Evolutionary conservation across 2,113 vertebrate species (phyloP).

Genomic region (Stomatorhinus ivindoensis): DNA sequence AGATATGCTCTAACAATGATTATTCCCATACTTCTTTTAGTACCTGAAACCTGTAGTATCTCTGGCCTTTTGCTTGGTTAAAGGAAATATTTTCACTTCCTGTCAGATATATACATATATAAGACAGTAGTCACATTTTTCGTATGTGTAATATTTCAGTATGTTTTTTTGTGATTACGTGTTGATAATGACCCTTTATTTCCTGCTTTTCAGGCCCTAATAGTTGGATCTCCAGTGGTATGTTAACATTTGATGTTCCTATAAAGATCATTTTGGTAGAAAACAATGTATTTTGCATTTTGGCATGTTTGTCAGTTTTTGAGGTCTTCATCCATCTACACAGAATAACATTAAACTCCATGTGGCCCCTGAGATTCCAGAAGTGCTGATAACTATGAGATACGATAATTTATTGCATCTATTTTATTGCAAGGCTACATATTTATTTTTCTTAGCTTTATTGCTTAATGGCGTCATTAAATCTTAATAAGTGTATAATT

Average conservation of each 20-base stretch:
- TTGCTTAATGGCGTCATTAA: not conserved
- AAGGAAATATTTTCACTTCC: not conserved
- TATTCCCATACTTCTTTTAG: not conserved
- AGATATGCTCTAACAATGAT: not conserved
- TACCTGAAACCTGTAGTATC: not conserved
- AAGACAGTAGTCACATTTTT: not conserved
- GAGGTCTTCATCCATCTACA: not conserved
- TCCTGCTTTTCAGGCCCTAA: not conserved
- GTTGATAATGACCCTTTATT: not conserved
- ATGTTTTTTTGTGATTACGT: not conserved
- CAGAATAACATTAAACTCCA: not conserved
- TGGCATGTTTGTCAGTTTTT: not conserved
- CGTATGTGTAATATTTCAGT: not conserved
- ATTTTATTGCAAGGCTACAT: not conserved
- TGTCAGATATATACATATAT: not conserved
- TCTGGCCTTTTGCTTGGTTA: not conserved
- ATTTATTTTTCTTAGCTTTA: not conserved
- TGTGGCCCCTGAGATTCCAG: not conserved
- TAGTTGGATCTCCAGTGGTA: constrained; percentile 2
- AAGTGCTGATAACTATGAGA: not conserved
- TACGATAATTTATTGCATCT: not conserved
- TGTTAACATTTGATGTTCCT: not conserved
- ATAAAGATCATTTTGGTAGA: not conserved
- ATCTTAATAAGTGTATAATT: not conserved
- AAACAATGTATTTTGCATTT: not conserved